A percentile compares a stretch with the other conserved stretches of the same genome.
phyloP scores from a whole-genome alignment of 1,140 invertebrate genomes.

The Drosophila pectinifera region DNA sequence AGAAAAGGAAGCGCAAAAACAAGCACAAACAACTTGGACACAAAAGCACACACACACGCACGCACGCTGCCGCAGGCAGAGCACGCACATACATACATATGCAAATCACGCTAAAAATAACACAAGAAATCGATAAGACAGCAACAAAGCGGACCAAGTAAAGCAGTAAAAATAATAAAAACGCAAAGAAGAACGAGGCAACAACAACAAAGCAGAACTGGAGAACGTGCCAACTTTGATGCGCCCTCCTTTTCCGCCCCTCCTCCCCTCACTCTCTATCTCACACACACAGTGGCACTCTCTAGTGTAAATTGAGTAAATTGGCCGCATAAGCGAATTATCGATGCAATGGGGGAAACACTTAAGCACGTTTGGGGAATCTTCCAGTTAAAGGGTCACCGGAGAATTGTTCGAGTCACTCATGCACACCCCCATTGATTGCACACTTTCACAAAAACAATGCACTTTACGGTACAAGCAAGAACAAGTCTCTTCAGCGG shows the following conservation, averaged over 20 bases:
- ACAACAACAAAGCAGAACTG: constrained; percentile 25
- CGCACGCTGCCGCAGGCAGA: background rate
- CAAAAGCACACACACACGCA: constrained; percentile 14
- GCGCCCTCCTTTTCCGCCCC: constrained; percentile 18
- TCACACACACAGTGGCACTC: constrained; percentile 17
- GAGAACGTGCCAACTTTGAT: constrained; percentile 60
- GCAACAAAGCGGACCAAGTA: constrained; percentile 44
- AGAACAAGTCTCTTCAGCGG: background rate
- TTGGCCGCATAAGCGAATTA: constrained; percentile 77
- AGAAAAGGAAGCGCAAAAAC: constrained; percentile 32
- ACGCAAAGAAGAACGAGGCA: constrained; percentile 38
- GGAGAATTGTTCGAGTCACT: constrained; percentile 19
- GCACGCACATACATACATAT: constrained; percentile 35
- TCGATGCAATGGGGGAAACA: constrained; percentile 74
- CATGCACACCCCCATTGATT: background rate
- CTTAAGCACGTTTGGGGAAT: constrained; percentile 70
- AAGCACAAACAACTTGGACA: constrained; percentile 36
- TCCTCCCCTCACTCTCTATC: constrained; percentile 9
- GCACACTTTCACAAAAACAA: background rate
- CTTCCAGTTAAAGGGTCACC: constrained; percentile 36
- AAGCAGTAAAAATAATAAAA: constrained; percentile 62
- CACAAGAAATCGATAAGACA: constrained; percentile 79
- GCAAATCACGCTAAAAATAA: constrained; percentile 79
- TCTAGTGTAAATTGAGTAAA: constrained; percentile 59
- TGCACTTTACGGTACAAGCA: constrained; percentile 12